phyloP scores from a whole-genome alignment of 2,888 invertebrate species.

The Chironomus tentans region DNA sequence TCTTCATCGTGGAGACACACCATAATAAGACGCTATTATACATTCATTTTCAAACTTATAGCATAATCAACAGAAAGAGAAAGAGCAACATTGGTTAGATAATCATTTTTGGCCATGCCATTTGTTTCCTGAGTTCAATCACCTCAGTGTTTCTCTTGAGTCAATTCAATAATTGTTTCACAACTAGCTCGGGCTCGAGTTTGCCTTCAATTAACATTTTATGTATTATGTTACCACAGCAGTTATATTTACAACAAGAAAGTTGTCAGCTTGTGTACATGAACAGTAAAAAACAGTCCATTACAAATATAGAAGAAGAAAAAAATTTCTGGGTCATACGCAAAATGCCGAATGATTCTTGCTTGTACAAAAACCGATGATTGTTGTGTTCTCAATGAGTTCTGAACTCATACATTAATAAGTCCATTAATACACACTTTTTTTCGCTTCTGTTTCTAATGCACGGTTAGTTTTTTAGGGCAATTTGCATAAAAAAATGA shows the following conservation, averaged over 20 bases:
- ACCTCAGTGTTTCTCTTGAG: neutral
- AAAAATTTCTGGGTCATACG: slow-evolving; percentile 23
- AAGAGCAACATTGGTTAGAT: neutral
- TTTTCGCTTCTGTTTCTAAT: neutral
- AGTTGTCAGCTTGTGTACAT: neutral
- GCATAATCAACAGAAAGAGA: neutral
- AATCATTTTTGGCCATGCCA: slow-evolving; percentile 1
- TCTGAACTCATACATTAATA: neutral
- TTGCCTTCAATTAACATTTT: neutral
- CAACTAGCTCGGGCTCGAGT: neutral
- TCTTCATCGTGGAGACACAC: too few relatives aligned
- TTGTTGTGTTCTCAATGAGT: neutral
- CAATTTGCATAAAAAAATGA: slow-evolving; percentile 9
- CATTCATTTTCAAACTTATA: neutral
- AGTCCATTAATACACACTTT: neutral
- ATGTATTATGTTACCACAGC: neutral
- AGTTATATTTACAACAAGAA: too few relatives aligned
- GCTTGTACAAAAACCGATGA: neutral
- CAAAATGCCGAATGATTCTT: slow-evolving; percentile 7
- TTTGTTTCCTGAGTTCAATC: slow-evolving; percentile 6
- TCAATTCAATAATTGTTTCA: neutral
- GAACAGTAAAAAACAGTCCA: neutral
- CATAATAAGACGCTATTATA: too few relatives aligned
- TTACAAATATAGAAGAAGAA: neutral
- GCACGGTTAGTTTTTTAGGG: slow-evolving; percentile 6